Base-by-base conservation (phyloP, 2,113 vertebrate species). In the Solenodon paradoxus region DNA sequence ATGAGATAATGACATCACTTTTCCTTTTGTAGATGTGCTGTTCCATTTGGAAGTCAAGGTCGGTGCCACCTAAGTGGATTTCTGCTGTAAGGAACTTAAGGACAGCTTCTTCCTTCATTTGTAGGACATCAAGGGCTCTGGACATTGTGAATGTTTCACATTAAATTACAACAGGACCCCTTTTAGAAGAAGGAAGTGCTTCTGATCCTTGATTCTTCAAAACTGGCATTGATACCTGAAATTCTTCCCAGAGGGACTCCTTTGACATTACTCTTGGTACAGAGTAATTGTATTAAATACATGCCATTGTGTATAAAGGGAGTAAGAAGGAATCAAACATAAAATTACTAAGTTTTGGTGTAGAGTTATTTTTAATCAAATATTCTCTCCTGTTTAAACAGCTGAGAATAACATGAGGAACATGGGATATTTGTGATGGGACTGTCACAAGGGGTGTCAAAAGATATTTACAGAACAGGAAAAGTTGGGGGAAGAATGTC, bases 401-500 rank as follows among this genome's bases (percentile, higher is more conserved):
- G 15, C 3, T 15, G 53, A 42, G 47, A 95, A 75, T 1, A 59
- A 10, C 4, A 11, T 64, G 32, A 61, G 84, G 57, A 77, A 13
- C 40, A 3, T 20, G 19, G 28, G 38, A 32, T n/a, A 10, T 19
- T 88, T 74, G 55, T 49, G 3, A 42, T 63, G 9, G 16, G 38
- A 7, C 49, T 24, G 20, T 32, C 51, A 42, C 22, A 63, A 64
- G 3, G 3, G 53, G 68, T 85, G n/a, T 47, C 15, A 74, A 84
- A 82, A 87, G 40, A 82, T 9, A 38, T 57, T 80, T 69, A 57
- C n/a, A 45, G 55, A 78, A 28, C 5, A n/a, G 22, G 47, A 11
- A 74, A 22, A 5, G n/a, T 0, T 71, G 2, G 1, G 3, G 3
- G n/a, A 61, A 45, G 3, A 9, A 69, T 28, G 30, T 12, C 26